These are phyloP conservation scores for Apocheima hispidaria DNA, from an alignment of 2,888 invertebrate species.

Conservation along the genomic window DNA sequence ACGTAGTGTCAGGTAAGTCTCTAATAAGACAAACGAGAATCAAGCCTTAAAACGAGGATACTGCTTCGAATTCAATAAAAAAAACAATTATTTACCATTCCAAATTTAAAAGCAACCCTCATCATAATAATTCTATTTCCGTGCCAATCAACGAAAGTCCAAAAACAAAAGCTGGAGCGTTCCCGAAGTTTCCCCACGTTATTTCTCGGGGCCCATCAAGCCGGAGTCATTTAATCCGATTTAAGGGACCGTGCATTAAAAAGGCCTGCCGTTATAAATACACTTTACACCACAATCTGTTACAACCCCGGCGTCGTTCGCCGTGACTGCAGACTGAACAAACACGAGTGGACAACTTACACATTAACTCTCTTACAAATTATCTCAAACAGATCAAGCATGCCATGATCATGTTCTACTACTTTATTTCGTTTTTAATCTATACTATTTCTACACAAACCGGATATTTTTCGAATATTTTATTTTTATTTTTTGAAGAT, in stretches of 20 bases:
- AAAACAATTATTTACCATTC: conserved; percentile 16
- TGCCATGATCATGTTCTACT: no score
- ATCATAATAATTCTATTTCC: conserved; percentile 25
- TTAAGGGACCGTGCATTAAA: conserved; percentile 46
- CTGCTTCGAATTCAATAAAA: conserved; percentile 8
- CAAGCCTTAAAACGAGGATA: neutral
- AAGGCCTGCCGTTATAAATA: conserved; percentile 50
- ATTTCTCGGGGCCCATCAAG: conserved; percentile 27
- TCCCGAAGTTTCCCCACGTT: conserved; percentile 20
- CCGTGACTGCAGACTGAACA: neutral
- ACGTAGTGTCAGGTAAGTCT: no score
- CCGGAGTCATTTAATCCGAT: conserved; percentile 50
- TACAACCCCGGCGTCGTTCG: conserved; percentile 37
- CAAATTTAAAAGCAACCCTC: conserved; percentile 17
- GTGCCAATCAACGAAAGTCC: conserved; percentile 21
- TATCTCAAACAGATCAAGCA: no score
- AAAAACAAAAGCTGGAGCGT: conserved; percentile 20
- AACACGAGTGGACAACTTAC: neutral
- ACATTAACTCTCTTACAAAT: no score
- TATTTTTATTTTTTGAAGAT: no score
- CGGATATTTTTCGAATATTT: no score
- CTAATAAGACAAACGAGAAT: no score
- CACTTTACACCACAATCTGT: conserved; percentile 52
- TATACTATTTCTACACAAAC: no score
- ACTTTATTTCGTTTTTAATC: no score